Evolutionary conservation across 2,113 vertebrate species (phyloP), one percentile per base, ranked within the genome.

Genomic region (Manacus vitellinus): DNA sequence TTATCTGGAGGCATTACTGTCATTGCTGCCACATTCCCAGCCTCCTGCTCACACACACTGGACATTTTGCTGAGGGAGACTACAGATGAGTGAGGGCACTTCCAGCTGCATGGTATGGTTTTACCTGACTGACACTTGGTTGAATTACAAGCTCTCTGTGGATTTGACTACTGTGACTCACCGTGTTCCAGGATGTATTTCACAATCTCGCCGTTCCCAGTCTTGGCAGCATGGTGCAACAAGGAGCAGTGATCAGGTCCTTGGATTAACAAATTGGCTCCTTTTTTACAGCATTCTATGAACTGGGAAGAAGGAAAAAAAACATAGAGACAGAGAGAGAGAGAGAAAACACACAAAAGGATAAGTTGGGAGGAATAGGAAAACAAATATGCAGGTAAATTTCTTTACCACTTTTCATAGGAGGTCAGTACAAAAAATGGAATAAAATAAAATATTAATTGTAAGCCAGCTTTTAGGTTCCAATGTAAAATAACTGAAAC

Each of bases 101-200:
- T 65, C 15, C 46, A 94, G n/a, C 30, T 12, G 0, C 30, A 13
- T 0, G 0, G 20, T 8, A 27, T 59, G 47, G 25, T 56, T 87
- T 82, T 54, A 27, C 51, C 35, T 15, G 51, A 17, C 67, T 35
- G 47, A 28, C 56, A 14, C 25, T 27, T 62, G 41, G 66, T 56
- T 49, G 22, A 59, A 55, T 43, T 9, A 30, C 27, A 74, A 74
- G 35, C 8, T 62, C 51, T 20, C 41, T 43, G 31, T 54, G 68
- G 51, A 11, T 52, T 61, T 41, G 33, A 30, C 52, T 56, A 10
- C 49, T 43, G 33, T 33, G 82, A 95, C 99, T 99, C 97, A 99
- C 99, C 99, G 2, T 99, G 98, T 37, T 99, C 99, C 85, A 99
- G 98, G 61, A 99, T 99, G 94, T 98, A 99, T 96, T 98, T 98